phyloP scores from a whole-genome alignment of 2,113 vertebrate genomes.

The Typhlomys cinereus region DNA sequence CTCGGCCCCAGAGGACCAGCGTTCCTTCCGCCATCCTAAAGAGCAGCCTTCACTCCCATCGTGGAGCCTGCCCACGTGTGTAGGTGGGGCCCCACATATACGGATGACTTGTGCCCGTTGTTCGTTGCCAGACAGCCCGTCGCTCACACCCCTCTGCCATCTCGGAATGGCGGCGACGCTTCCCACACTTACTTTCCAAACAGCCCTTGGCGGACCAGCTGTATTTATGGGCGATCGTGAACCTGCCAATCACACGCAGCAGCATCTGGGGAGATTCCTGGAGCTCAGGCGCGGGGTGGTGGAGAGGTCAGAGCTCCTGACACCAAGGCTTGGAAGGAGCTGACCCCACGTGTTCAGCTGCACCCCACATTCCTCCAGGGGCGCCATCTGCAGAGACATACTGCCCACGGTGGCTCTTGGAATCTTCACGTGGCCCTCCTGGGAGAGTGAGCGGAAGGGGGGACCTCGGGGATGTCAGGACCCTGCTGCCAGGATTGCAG shows the following conservation, averaged over 20 bases:
- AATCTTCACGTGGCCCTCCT: fast-evolving
- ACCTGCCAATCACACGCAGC: background rate
- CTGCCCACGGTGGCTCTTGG: fast-evolving
- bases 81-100: fast-evolving
- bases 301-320: background rate
- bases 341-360: fast-evolving
- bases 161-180: too few relatives aligned
- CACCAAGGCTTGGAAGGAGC: background rate
- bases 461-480: fast-evolving
- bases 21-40: background rate
- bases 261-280: background rate
- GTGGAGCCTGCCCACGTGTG: fast-evolving
- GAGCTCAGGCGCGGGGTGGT: background rate
- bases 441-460: background rate
- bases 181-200: background rate
- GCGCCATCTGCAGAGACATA: background rate
- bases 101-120: fast-evolving
- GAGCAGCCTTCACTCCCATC: background rate
- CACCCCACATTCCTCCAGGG: background rate
- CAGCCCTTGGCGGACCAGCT: fast-evolving
- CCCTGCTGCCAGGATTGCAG: background rate
- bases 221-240: too few relatives aligned
- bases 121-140: fast-evolving
- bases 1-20: fast-evolving
- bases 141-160: fast-evolving